phyloP scores from a whole-genome alignment of 2,113 vertebrate genomes.

The Cephalophus harveyi region DNA sequence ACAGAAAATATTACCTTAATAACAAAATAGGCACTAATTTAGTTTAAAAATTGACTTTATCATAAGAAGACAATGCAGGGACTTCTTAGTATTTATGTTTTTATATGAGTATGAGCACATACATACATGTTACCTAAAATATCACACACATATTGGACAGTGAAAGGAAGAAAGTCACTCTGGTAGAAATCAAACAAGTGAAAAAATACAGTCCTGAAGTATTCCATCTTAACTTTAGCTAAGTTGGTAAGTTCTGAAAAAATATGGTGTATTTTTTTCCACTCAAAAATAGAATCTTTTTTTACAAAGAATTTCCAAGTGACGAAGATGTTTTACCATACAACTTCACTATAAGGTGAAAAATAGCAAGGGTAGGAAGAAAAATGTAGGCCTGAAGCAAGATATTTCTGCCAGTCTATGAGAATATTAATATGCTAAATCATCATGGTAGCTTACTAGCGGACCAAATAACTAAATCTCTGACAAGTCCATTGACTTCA shows the following conservation, averaged over 20 bases:
- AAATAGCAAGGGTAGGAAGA: accelerated
- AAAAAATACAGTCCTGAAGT: neutral
- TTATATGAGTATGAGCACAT: neutral
- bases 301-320: neutral
- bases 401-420: neutral
- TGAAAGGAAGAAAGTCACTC: neutral
- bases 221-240: neutral
- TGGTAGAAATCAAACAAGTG: neutral
- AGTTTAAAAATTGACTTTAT: neutral
- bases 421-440: neutral
- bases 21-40: neutral
- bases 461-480: neutral
- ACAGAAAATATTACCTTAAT: neutral
- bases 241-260: neutral
- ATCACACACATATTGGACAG: neutral
- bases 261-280: neutral
- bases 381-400: neutral
- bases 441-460: neutral
- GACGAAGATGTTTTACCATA: neutral
- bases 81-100: neutral
- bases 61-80: neutral
- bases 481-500: neutral
- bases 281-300: neutral
- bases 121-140: neutral
- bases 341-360: neutral